Percentiles rank a stretch among this genome's conserved stretches.
These are phyloP conservation scores for Dolichopus griseipennis DNA, from an alignment of 2,888 invertebrate species.

Conservation along the genomic window DNA sequence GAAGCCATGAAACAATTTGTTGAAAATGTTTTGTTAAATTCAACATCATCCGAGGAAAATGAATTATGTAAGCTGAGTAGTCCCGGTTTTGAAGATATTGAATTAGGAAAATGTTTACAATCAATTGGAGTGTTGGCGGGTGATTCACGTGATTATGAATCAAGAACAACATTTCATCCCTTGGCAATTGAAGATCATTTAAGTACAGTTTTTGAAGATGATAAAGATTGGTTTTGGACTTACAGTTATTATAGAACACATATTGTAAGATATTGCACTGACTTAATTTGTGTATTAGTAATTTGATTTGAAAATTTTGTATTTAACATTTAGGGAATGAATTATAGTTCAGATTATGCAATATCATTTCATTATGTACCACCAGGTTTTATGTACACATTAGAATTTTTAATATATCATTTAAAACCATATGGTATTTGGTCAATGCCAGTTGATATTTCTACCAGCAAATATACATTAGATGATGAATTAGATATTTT, in stretches of 20 bases:
- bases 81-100: slow-evolving; percentile 40
- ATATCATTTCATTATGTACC: slow-evolving; percentile 86
- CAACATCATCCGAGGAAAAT: slow-evolving; percentile 22
- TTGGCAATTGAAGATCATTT: slow-evolving; percentile 91
- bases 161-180: slow-evolving; percentile 92
- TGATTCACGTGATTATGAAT: slow-evolving; percentile 78
- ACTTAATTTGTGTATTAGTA: background rate
- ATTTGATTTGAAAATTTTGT: background rate
- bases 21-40: slow-evolving; percentile 57
- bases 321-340: slow-evolving; percentile 12
- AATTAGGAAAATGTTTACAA: slow-evolving; percentile 65
- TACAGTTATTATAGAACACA: slow-evolving; percentile 89
- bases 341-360: slow-evolving; percentile 81
- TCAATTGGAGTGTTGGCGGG: slow-evolving; percentile 78
- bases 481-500: background rate
- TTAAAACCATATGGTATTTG: slow-evolving; percentile 64
- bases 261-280: slow-evolving; percentile 44
- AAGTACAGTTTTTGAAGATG: slow-evolving; percentile 76
- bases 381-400: slow-evolving; percentile 83
- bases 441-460: background rate
- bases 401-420: slow-evolving; percentile 88
- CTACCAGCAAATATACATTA: background rate
- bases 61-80: slow-evolving; percentile 47
- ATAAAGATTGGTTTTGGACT: slow-evolving; percentile 90
- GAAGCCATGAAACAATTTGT: slow-evolving; percentile 73